Evolutionary conservation across 2,888 invertebrate species (phyloP).

Genomic region (Eumacrocentrus americanus): DNA sequence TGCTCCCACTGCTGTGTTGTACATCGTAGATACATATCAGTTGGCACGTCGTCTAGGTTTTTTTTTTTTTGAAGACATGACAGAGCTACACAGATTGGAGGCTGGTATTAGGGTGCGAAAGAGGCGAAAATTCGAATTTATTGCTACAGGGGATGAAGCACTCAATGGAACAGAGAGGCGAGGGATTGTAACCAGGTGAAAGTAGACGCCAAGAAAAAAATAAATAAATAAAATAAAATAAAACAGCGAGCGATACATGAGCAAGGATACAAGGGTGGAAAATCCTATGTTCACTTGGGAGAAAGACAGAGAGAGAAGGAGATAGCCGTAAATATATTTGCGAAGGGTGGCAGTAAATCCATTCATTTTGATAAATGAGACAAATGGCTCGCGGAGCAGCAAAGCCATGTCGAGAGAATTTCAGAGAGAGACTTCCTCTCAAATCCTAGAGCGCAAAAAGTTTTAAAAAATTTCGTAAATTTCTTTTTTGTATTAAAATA

Average conservation of each 20-base stretch:
- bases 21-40: background rate
- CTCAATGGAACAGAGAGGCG: conserved; percentile 18
- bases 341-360: conserved; percentile 32
- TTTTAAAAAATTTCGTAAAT: background rate
- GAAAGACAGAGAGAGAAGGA: conserved; percentile 29
- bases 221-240: conserved; percentile 3
- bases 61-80: background rate
- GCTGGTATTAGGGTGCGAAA: conserved; percentile 11
- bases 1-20: background rate
- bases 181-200: conserved; percentile 8
- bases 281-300: background rate
- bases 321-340: too few species aligned
- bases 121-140: conserved; percentile 41
- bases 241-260: background rate
- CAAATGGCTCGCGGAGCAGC: too few species aligned
- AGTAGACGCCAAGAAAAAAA: background rate
- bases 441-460: background rate
- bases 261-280: conserved; percentile 13
- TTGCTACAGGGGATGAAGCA: conserved; percentile 33
- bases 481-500: background rate
- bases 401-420: too few species aligned
- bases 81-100: background rate
- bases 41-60: background rate
- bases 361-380: conserved; percentile 42
- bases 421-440: background rate